These are phyloP conservation scores for Brevipalpus yothersi DNA, from an alignment of 1,140 invertebrate species.

Conservation along the genomic window DNA sequence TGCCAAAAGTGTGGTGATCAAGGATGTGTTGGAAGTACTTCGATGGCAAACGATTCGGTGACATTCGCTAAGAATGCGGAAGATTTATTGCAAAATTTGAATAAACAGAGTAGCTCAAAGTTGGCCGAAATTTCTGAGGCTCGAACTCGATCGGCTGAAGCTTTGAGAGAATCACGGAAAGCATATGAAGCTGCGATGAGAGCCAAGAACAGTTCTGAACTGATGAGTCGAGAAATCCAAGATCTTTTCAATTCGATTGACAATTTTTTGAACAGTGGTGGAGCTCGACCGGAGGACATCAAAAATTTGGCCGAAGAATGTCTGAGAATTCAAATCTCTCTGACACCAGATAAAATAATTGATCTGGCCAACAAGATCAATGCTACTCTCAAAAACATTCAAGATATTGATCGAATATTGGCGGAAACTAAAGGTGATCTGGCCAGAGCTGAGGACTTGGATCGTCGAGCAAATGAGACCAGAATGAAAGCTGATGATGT, in stretches of 20 bases:
- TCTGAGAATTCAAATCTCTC: constrained; percentile 25
- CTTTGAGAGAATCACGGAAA: constrained; percentile 29
- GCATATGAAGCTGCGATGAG: constrained; percentile 29
- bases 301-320: constrained; percentile 40
- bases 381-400: constrained; percentile 52
- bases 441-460: constrained; percentile 40
- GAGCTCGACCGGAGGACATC: constrained; percentile 53
- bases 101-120: constrained; percentile 39
- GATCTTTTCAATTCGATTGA: constrained; percentile 39
- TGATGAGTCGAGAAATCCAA: constrained; percentile 25
- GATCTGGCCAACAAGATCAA: constrained; percentile 57
- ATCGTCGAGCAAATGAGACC: constrained; percentile 42
- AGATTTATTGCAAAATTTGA: constrained; percentile 46
- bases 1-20: constrained; percentile 64
- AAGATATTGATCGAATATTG: constrained; percentile 69
- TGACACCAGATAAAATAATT: constrained; percentile 60
- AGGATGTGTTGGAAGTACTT: constrained; percentile 62
- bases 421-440: constrained; percentile 54
- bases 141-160: constrained; percentile 28
- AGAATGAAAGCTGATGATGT: constrained; percentile 33
- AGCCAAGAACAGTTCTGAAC: constrained; percentile 31
- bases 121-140: constrained; percentile 27
- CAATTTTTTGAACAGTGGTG: constrained; percentile 43
- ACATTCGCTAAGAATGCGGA: constrained; percentile 60
- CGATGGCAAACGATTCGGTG: constrained; percentile 56